phyloP scores from a whole-genome alignment of 2,113 vertebrate species.

The Galemys pyrenaicus region DNA sequence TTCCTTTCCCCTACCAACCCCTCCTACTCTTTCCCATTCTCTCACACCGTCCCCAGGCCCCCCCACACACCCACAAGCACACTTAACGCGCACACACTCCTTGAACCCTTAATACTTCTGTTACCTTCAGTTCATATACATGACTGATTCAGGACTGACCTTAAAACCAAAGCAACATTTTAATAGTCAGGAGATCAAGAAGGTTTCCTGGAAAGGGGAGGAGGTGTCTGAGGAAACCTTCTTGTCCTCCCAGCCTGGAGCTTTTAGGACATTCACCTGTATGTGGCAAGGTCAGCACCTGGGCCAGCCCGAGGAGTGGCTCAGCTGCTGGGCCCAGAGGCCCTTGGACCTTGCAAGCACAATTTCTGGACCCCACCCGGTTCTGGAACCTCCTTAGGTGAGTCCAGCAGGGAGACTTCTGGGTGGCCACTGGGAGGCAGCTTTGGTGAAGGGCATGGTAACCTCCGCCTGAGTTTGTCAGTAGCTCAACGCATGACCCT shows the following conservation, averaged over 20 bases:
- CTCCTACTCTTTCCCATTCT: background rate
- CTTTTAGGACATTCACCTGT: slow-evolving; percentile 9
- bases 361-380: background rate
- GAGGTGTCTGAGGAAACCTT: background rate
- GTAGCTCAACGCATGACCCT: slow-evolving; percentile 80
- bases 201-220: slow-evolving; percentile 57
- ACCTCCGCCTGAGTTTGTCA: slow-evolving; percentile 80
- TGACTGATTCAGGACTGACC: slow-evolving; percentile 55
- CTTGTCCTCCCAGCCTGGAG: background rate
- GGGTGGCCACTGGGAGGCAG: slow-evolving; percentile 72
- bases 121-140: slow-evolving; percentile 59
- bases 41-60: background rate
- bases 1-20: slow-evolving; percentile 27
- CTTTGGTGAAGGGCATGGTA: slow-evolving; percentile 71
- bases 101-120: slow-evolving; percentile 68
- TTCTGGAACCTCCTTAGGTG: slow-evolving; percentile 5
- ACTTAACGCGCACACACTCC: background rate
- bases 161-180: slow-evolving; percentile 56
- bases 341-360: background rate
- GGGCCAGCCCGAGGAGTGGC: slow-evolving; percentile 29
- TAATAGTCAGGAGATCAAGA: slow-evolving; percentile 51
- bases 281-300: slow-evolving; percentile 51
- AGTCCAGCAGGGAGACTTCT: slow-evolving; percentile 39
- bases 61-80: background rate
- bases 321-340: background rate